These are phyloP conservation scores for Vombatus ursinus DNA, from an alignment of 2,113 vertebrate genomes.

Conservation along the genomic window DNA sequence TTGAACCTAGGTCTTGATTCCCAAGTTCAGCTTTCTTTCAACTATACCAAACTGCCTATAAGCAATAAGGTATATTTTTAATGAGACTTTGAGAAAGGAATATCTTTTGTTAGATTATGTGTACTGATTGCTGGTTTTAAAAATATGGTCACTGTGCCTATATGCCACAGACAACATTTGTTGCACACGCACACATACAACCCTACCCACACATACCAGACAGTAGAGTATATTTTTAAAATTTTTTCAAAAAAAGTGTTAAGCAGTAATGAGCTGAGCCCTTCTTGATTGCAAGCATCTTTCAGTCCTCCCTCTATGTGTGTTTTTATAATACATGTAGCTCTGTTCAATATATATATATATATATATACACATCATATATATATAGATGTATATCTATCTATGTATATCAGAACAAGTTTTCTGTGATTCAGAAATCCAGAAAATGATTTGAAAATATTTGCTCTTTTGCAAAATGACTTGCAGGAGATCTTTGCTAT, in stretches of 20 bases:
- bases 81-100: neutral
- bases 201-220: neutral
- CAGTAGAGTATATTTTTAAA: neutral
- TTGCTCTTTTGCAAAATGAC: slow-evolving; percentile 56
- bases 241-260: neutral
- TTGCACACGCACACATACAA: too few relatives aligned
- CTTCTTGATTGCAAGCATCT: slow-evolving; percentile 47
- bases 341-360: slow-evolving; percentile 50
- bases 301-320: slow-evolving; percentile 53
- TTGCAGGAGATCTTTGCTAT: slow-evolving; percentile 43
- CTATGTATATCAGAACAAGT: neutral
- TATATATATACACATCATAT: too few relatives aligned
- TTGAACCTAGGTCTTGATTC: neutral
- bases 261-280: slow-evolving; percentile 30
- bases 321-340: slow-evolving; percentile 47
- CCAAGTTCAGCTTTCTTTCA: neutral
- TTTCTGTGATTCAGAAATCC: slow-evolving; percentile 38
- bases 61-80: neutral
- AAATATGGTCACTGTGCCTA: neutral
- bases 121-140: neutral
- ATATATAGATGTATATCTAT: too few relatives aligned
- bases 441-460: slow-evolving; percentile 45
- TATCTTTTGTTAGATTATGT: neutral
- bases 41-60: neutral
- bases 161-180: neutral